phyloP scores from a whole-genome alignment of 2,797 vertebrate genomes.

The Oreonectes daqikongensis region DNA sequence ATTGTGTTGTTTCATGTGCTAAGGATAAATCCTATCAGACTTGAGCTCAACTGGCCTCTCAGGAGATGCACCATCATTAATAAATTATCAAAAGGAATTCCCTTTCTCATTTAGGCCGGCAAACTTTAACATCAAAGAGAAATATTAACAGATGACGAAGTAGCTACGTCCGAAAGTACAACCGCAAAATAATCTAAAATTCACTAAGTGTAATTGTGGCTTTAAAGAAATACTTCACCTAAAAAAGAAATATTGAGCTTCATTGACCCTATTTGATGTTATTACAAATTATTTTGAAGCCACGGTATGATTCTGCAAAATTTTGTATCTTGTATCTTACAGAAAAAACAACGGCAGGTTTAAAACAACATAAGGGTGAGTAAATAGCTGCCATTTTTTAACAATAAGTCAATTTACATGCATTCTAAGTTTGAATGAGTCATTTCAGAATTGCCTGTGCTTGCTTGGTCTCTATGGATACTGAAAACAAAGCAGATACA shows the following conservation, averaged over 20 bases:
- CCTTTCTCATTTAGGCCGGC: conserved; percentile 48
- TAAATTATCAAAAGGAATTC: conserved; percentile 57
- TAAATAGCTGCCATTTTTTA: conserved; percentile 9
- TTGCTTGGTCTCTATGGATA: conserved; percentile 25
- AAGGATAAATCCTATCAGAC: conserved; percentile 21
- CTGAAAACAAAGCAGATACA: conserved; percentile 15
- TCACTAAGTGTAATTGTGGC: neutral
- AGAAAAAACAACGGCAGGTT: conserved; percentile 2
- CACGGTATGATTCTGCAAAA: neutral
- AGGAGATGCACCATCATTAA: conserved; percentile 41
- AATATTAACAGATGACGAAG: conserved; percentile 51
- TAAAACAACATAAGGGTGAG: neutral
- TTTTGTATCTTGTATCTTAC: neutral
- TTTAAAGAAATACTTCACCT: neutral
- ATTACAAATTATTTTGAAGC: too few relatives aligned
- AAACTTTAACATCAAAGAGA: conserved; percentile 53
- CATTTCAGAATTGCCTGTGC: conserved; percentile 33
- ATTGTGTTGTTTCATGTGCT: neutral
- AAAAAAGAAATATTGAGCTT: too few relatives aligned
- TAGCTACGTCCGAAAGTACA: neutral
- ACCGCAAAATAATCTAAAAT: conserved; percentile 17
- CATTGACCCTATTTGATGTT: too few relatives aligned
- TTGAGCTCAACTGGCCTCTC: conserved; percentile 10
- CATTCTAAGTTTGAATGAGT: conserved; percentile 39
- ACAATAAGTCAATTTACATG: conserved; percentile 29